Evolutionary conservation across 2,113 vertebrate genomes (phyloP), one percentile per base, ranked within the genome.

Genomic region (Neogobius melanostomus): DNA sequence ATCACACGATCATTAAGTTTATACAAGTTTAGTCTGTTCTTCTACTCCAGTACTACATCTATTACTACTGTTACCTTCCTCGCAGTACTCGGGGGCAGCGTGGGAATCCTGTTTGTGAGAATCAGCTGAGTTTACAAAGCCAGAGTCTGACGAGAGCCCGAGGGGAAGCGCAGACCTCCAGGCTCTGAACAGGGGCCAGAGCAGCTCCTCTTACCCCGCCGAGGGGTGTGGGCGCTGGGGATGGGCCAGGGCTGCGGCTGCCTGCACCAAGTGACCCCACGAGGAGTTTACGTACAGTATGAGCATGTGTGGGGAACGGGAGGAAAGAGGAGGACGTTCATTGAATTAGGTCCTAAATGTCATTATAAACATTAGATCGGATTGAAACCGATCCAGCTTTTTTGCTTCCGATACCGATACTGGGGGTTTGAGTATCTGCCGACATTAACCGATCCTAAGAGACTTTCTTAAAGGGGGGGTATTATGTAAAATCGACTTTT

Each of bases 231-330:
- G 72, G 71, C 54, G 53, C 50, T 57, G 75, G 66, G 64, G 11
- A 6, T 70, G 16, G 68, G 83, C 75, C 57, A 11, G 77, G 77
- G 64, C 70, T 88, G 88, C 72, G 87, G 89, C 69, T 46, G 64
- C 63, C 80, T 88, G 87, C 86, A 86, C 87, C 66, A 87, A 79
- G 80, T 82, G 85, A 90, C 87, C 51, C 50, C n/a, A n/a, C 28
- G 28, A 4, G 28, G 28, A 2, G 28, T 36, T 36, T 36, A 36
- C 28, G 28, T 5, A 36, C 28, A 21, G 21, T 21, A 21, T 2
- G 21, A 21, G 21, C 21, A 36, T 36, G 28, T 36, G 28, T 36
- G 28, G 28, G 28, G 2, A 36, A 5, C 28, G 28, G 28, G 28
- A 36, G 1, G 28, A 36, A 0, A 36, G 28, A 4, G 28, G 28